These are phyloP conservation scores for Cotesia vestalis DNA, from an alignment of 1,140 invertebrate genomes.

Conservation along the genomic window DNA sequence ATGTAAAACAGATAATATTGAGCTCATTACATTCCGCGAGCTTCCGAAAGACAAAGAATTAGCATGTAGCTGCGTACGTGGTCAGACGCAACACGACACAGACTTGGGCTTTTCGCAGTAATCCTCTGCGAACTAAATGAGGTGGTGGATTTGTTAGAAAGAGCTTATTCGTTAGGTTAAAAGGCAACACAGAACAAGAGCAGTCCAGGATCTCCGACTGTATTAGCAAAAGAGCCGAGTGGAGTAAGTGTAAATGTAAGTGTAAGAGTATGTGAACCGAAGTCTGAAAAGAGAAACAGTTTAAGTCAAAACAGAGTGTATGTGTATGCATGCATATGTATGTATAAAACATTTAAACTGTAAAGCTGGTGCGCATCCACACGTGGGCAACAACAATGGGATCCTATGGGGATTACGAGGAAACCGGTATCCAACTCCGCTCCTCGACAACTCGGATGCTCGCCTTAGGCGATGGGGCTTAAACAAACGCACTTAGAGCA, in stretches of 20 bases:
- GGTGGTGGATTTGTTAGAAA: conserved; percentile 66
- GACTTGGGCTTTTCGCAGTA: conserved; percentile 60
- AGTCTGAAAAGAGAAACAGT: conserved; percentile 27
- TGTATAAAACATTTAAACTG: conserved; percentile 52
- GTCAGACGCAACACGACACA: conserved; percentile 59
- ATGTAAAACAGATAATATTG: too few species aligned
- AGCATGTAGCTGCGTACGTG: conserved; percentile 52
- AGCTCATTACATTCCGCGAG: conserved; percentile 13
- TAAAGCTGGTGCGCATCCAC: conserved; percentile 58
- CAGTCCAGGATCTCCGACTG: too few species aligned
- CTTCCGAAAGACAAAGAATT: conserved; percentile 27
- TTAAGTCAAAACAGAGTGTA: not conserved
- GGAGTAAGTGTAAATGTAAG: not conserved
- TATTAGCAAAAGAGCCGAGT: too few species aligned
- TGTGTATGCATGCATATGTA: too few species aligned
- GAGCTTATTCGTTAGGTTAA: conserved; percentile 54
- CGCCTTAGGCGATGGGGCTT: conserved; percentile 28
- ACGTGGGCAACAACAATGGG: conserved; percentile 62
- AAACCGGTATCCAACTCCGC: conserved; percentile 29
- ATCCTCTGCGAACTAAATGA: conserved; percentile 63
- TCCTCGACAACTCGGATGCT: conserved; percentile 33
- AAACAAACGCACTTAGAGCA: conserved; percentile 32
- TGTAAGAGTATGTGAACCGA: not conserved
- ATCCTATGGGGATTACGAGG: conserved; percentile 56
- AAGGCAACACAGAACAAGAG: not conserved